These are phyloP conservation scores for Hirtodrosophila confusa DNA, from an alignment of 2,888 invertebrate species.

Conservation along the genomic window DNA sequence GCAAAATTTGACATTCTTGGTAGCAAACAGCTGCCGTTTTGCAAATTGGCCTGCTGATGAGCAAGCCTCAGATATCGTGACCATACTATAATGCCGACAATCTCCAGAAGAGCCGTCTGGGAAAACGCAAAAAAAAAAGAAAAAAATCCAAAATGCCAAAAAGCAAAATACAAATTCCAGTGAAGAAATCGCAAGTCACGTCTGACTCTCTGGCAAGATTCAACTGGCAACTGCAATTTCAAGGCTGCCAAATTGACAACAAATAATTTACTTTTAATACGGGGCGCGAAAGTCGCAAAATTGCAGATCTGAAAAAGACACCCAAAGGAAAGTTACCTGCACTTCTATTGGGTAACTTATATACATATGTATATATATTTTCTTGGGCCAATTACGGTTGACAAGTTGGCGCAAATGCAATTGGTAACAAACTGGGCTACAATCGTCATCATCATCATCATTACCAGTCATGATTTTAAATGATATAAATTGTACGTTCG, in stretches of 20 bases:
- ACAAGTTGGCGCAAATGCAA: neutral
- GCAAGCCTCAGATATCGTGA: constrained; percentile 42
- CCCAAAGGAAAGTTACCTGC: constrained; percentile 47
- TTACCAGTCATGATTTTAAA: constrained; percentile 1
- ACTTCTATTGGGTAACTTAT: constrained; percentile 13
- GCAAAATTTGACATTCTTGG: constrained; percentile 23
- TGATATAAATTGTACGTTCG: neutral
- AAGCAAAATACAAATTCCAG: constrained; percentile 52
- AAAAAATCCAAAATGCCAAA: no score
- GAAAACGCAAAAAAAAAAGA: no score
- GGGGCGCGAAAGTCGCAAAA: constrained; percentile 64
- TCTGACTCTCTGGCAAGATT: constrained; percentile 14
- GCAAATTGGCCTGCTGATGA: constrained; percentile 40
- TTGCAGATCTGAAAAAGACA: constrained; percentile 28
- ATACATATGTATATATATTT: neutral
- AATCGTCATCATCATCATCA: constrained; percentile 6
- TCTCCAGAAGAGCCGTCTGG: constrained; percentile 21
- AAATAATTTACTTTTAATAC: constrained; percentile 64
- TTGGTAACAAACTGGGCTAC: neutral
- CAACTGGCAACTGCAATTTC: constrained; percentile 49
- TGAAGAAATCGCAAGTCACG: constrained; percentile 74
- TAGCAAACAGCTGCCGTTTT: constrained; percentile 7
- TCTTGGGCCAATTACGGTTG: no score
- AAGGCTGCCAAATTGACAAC: constrained; percentile 68
- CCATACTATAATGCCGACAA: constrained; percentile 46